Conservation (phyloP, 2,113 vertebrate genomes). For the Gobius niger region DNA sequence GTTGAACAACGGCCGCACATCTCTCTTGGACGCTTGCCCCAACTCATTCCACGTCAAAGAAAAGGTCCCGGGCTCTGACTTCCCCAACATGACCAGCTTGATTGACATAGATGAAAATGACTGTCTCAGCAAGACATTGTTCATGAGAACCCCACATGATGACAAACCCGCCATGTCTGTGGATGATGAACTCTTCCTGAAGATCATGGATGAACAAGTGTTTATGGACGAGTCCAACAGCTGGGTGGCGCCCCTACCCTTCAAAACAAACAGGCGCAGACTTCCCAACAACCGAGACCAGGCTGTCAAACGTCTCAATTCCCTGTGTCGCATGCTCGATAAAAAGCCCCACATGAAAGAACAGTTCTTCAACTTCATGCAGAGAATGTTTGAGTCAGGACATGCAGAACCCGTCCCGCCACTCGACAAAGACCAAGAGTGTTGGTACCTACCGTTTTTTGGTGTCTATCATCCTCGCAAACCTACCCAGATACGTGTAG, state of each 20-base stretch:
- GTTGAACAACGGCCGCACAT: neutral
- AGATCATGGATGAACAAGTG: neutral
- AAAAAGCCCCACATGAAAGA: neutral
- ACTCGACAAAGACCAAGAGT: neutral
- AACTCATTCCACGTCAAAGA: neutral
- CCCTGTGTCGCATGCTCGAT: neutral
- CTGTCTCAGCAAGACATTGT: neutral
- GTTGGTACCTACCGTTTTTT: conserved; percentile 2
- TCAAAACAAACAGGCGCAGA: neutral
- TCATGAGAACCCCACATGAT: neutral
- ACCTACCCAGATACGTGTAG: too few relatives aligned
- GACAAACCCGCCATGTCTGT: neutral
- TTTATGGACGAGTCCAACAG: neutral
- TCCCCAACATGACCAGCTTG: neutral
- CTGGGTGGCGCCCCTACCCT: neutral
- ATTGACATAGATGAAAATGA: neutral
- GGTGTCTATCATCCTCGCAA: neutral
- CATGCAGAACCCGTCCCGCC: neutral
- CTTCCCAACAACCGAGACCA: neutral
- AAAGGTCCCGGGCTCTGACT: neutral
- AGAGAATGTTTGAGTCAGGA: neutral
- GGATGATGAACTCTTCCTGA: neutral
- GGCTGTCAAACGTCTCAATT: neutral
- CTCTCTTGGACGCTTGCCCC: neutral
- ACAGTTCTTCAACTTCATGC: neutral